Percentiles rank a stretch among this genome's conserved stretches.
phyloP scores from a whole-genome alignment of 92 coral and sea anemone genomes.

The Muricea muricata region DNA sequence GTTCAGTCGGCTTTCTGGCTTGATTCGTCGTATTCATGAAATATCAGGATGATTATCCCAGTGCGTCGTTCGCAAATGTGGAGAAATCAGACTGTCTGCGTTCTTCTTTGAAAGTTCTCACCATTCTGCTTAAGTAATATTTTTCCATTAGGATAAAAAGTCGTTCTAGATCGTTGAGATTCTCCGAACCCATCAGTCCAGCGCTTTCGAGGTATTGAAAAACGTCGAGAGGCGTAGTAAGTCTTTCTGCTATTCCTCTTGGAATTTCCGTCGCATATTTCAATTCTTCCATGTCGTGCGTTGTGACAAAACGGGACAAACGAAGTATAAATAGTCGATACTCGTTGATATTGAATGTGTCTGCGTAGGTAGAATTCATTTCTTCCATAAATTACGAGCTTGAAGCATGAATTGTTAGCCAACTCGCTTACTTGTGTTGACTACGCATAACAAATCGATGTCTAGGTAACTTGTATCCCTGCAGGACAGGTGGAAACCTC shows the following conservation, averaged over 20 bases:
- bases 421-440: too few species aligned
- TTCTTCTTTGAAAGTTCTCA: neutral
- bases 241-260: neutral
- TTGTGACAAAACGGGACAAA: neutral
- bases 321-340: neutral
- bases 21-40: too few species aligned
- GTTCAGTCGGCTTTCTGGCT: neutral
- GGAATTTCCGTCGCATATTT: neutral
- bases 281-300: neutral
- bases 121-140: neutral
- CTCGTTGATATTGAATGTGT: too few species aligned
- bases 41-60: too few species aligned
- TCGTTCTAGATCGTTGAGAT: neutral
- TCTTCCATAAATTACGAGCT: neutral
- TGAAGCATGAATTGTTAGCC: neutral
- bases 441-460: neutral
- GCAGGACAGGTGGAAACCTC: neutral
- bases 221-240: neutral
- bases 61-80: too few species aligned
- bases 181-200: neutral
- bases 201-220: neutral
- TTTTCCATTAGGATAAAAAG: neutral
- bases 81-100: too few species aligned
- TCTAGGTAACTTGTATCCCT: neutral
- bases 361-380: too few species aligned